Conservation (phyloP, 2,888 invertebrate species). For the Polyommatus iphigenia region DNA sequence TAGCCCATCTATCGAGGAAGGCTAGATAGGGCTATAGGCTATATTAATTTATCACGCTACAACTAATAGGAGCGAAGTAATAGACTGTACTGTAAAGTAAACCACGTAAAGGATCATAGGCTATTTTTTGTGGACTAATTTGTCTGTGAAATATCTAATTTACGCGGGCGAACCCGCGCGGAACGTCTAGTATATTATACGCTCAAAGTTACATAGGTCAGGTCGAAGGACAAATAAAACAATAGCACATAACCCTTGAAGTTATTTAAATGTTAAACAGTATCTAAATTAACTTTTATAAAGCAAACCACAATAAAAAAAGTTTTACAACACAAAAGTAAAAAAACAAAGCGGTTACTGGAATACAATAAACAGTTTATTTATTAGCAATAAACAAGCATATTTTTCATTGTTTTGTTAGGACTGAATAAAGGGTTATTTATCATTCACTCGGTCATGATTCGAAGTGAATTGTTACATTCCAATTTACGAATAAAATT, state of each 20-base stretch:
- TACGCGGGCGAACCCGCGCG: no score
- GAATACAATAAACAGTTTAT: slow-evolving; percentile 28
- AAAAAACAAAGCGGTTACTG: neutral
- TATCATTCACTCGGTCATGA: slow-evolving; percentile 4
- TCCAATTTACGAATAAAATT: slow-evolving; percentile 13
- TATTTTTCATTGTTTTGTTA: slow-evolving; percentile 25
- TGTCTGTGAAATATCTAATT: no score
- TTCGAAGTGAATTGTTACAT: slow-evolving; percentile 15
- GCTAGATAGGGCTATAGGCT: no score
- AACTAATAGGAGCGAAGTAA: no score
- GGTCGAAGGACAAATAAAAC: neutral
- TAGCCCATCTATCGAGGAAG: no score
- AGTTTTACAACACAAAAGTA: neutral
- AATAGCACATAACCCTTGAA: neutral
- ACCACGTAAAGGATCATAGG: no score
- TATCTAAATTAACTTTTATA: neutral
- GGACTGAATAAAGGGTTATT: slow-evolving; percentile 24
- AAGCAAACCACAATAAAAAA: neutral
- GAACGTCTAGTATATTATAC: neutral
- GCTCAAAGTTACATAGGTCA: neutral
- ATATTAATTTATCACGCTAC: no score
- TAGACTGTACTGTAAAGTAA: no score
- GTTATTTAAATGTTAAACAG: slow-evolving; percentile 2
- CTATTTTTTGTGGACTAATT: no score
- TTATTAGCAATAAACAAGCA: slow-evolving; percentile 21